phyloP scores from a whole-genome alignment of 1,140 invertebrate genomes.

The Zaprionus camerounensis region DNA sequence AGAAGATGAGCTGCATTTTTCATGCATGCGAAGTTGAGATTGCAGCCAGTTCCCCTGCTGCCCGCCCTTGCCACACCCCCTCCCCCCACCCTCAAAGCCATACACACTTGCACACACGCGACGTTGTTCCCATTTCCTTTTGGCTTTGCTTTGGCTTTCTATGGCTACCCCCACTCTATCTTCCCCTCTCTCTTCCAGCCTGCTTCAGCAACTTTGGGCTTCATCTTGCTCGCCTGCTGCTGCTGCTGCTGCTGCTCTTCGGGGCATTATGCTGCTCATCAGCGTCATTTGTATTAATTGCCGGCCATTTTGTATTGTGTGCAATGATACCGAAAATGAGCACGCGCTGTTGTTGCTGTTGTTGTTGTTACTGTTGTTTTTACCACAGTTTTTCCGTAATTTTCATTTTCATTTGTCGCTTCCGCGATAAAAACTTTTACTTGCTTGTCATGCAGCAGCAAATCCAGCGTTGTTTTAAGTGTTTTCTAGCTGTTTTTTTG shows the following conservation, averaged over 20 bases:
- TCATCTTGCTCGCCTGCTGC: constrained; percentile 11
- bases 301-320: constrained; percentile 64
- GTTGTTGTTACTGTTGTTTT: constrained; percentile 5
- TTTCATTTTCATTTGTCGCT: constrained; percentile 46
- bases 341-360: neutral
- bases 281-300: constrained; percentile 81
- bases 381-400: constrained; percentile 35
- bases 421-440: constrained; percentile 21
- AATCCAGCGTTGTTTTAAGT: neutral
- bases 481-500: constrained; percentile 4
- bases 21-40: constrained; percentile 82
- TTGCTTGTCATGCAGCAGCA: neutral
- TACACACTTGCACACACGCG: constrained; percentile 11
- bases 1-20: constrained; percentile 83
- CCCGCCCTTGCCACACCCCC: no score
- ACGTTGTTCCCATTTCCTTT: constrained; percentile 43
- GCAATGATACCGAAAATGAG: constrained; percentile 79
- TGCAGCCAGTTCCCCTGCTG: constrained; percentile 52
- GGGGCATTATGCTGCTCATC: constrained; percentile 66
- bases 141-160: constrained; percentile 54
- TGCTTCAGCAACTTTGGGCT: constrained; percentile 21
- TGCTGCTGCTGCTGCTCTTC: neutral
- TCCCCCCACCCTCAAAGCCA: no score
- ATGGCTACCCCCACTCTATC: neutral
- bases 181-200: constrained; percentile 3